Percentiles rank a stretch among this genome's conserved stretches.
phyloP scores from a whole-genome alignment of 2,888 invertebrate genomes.

The Hirtodrosophila trivittata region DNA sequence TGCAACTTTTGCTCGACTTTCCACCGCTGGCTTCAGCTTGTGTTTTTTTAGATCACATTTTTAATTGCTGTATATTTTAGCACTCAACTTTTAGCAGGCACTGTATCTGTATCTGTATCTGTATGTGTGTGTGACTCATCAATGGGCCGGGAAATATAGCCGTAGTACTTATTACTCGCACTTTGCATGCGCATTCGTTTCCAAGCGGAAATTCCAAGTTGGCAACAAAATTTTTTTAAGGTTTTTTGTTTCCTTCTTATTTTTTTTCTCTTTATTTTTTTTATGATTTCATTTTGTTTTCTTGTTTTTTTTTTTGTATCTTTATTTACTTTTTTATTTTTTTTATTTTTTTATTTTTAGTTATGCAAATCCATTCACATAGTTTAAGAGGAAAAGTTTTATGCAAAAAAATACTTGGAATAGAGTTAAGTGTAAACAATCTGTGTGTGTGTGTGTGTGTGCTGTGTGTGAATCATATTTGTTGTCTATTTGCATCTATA shows the following conservation, averaged over 20 bases:
- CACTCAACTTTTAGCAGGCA: conserved; percentile 31
- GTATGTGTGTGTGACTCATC: conserved; percentile 42
- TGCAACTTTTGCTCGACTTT: conserved; percentile 50
- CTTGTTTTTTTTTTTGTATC: not conserved
- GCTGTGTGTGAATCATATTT: not conserved
- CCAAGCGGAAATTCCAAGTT: conserved; percentile 43
- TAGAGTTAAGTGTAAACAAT: no score
- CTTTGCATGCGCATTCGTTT: not conserved
- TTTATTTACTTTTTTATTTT: conserved; percentile 11
- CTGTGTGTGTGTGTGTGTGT: not conserved
- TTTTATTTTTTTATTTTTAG: not conserved
- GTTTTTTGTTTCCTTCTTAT: conserved; percentile 2
- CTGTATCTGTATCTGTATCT: no score
- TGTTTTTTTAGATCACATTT: conserved; percentile 15
- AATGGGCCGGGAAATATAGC: conserved; percentile 39
- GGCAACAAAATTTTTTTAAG: conserved; percentile 14
- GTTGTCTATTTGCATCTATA: conserved; percentile 22
- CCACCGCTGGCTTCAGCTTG: conserved; percentile 13
- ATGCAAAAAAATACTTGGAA: conserved; percentile 30
- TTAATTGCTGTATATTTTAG: conserved; percentile 27
- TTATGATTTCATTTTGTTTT: conserved; percentile 2
- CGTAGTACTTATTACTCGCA: conserved; percentile 20
- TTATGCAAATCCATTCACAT: conserved; percentile 51
- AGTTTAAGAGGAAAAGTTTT: conserved; percentile 16
- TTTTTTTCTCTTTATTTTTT: conserved; percentile 7